Evolutionary conservation across 2,797 vertebrate genomes (phyloP), one percentile per base, ranked within the genome.

Genomic region (Lateolabrax maculatus): DNA sequence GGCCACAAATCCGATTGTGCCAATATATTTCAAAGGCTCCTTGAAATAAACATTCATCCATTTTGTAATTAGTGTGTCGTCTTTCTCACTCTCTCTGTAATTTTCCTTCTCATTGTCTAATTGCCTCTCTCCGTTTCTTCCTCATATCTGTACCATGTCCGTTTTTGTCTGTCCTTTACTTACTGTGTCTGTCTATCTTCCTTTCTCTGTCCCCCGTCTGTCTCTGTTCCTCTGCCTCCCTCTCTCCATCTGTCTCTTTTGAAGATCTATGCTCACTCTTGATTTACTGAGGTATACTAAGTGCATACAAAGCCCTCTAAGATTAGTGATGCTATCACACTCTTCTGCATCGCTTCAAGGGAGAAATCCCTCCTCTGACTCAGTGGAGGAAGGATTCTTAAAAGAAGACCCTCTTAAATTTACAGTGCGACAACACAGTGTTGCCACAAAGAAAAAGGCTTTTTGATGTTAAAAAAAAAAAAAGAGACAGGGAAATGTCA

Each of bases 261-360:
- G 85, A 84, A 85, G 85, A 86, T 85, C 87, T 79, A 49, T 34
- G 67, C 68, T 79, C 53, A 9, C 67, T 83, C 77, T 66, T 83
- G 89, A 90, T 90, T 88, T 86, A 92, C 81, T 27, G 77, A 78
- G 75, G 56, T 80, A 55, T 70, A 83, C 79, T 87, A 85, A 89
- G 87, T 85, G 83, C 77, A 86, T 61, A 85, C 71, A 89, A 89
- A 87, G 84, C 71, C 76, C 71, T 61, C 66, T 34, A 25, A 88
- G 87, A 91, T 89, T 75, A 83, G 87, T 15, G 83, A 87, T 84
- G 85, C 79, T 90, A 86, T 84, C 84, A 57, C 67, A 69, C 61
- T 83, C 76, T 44, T 81, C 55, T 73, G 73, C 71, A 29, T 75
- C 65, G 75, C 86, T 91, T 81, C 81, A 81, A 81, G 74, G 72